Percentiles rank a stretch among this genome's conserved stretches.
Conservation (phyloP, 2,888 invertebrate species). For the Criorhina ranunculi region DNA sequence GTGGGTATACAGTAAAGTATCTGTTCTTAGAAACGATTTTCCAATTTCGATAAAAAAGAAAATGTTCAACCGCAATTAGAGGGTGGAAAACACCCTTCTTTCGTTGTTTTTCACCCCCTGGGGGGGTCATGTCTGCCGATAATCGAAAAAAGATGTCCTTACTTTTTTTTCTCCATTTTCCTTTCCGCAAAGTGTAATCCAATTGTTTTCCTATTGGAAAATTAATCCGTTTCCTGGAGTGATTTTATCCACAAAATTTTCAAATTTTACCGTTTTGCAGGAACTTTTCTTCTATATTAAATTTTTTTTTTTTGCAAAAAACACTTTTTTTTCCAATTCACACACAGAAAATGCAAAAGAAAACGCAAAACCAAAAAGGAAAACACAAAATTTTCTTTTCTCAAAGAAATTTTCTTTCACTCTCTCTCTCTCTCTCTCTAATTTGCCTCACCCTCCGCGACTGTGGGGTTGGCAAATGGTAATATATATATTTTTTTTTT, state of each 20-base stretch:
- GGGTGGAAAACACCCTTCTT: constrained; percentile 18
- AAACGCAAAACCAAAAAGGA: constrained; percentile 3
- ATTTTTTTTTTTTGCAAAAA: constrained; percentile 13
- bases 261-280: constrained; percentile 26
- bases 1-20: not conserved
- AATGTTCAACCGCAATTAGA: too few relatives aligned
- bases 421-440: constrained; percentile 22
- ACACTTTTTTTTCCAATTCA: constrained; percentile 45
- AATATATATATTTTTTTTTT: constrained; percentile 56
- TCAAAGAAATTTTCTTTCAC: constrained; percentile 49
- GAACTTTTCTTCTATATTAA: constrained; percentile 2
- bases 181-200: constrained; percentile 53
- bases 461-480: constrained; percentile 50
- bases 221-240: constrained; percentile 28
- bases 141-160: constrained; percentile 57
- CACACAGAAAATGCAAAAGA: constrained; percentile 38
- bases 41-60: too few relatives aligned
- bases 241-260: constrained; percentile 34
- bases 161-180: constrained; percentile 66
- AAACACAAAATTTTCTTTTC: constrained; percentile 30
- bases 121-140: constrained; percentile 27
- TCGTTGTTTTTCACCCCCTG: too few relatives aligned
- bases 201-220: constrained; percentile 32
- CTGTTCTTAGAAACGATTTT: too few relatives aligned
- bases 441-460: constrained; percentile 40